phyloP scores from a whole-genome alignment of 1,140 invertebrate genomes.

The Panonychus citri region DNA sequence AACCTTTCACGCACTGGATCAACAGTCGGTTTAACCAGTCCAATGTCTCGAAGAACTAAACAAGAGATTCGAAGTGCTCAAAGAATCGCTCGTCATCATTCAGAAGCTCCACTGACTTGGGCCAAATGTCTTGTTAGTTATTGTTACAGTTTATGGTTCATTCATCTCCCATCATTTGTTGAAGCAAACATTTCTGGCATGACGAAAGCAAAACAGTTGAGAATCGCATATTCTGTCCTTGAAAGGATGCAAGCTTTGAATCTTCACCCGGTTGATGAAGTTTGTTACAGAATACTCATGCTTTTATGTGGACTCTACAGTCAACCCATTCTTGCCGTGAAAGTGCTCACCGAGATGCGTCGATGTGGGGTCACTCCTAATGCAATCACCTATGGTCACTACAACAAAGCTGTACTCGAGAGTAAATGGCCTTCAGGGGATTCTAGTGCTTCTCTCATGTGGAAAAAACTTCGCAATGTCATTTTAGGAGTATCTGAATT shows the following conservation, averaged over 20 bases:
- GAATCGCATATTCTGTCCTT: constrained; percentile 61
- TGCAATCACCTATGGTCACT: constrained; percentile 86
- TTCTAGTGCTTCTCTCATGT: constrained; percentile 52
- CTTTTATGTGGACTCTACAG: constrained; percentile 87
- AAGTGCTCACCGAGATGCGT: constrained; percentile 84
- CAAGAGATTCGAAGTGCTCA: constrained; percentile 80
- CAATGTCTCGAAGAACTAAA: constrained; percentile 72
- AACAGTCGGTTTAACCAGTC: constrained; percentile 28
- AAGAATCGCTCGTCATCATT: constrained; percentile 51
- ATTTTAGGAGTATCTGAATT: constrained; percentile 63
- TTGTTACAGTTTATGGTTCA: constrained; percentile 75
- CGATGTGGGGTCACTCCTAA: constrained; percentile 79
- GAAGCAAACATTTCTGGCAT: constrained; percentile 18
- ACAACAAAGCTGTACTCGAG: constrained; percentile 60
- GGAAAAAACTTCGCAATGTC: constrained; percentile 81
- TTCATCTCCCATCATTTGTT: constrained; percentile 62
- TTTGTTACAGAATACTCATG: constrained; percentile 95
- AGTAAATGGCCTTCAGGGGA: constrained; percentile 76
- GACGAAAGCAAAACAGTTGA: constrained; percentile 42
- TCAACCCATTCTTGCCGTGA: constrained; percentile 77
- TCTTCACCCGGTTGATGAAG: constrained; percentile 68
- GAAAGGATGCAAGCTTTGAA: constrained; percentile 54
- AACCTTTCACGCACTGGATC: neutral
- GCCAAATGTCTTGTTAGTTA: constrained; percentile 40
- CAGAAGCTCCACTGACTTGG: constrained; percentile 53